Evolutionary conservation across 2,888 invertebrate genomes (phyloP), one percentile per base, ranked within the genome.

Genomic region (Reticulitermes lucifugus): DNA sequence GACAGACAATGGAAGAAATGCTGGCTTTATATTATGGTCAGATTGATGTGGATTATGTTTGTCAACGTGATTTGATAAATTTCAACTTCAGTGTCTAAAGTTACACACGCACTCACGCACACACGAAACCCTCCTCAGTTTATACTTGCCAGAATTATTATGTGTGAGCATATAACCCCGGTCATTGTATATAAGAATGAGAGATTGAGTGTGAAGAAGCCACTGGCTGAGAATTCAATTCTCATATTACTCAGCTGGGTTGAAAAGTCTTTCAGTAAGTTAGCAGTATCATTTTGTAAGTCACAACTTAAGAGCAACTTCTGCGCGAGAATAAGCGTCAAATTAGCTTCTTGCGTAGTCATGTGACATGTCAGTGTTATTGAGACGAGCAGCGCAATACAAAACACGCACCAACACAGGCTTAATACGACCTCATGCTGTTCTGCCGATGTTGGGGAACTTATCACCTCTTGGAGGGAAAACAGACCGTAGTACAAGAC

Each of bases 341-440:
- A 9, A 25, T 71, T 71, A 6, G 71, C 71, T 71, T 71, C 71
- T 25, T 71, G 71, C 14, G 29, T 71, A 29, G 71, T 71, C 25
- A 29, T 0, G 3, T 71, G 71, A 25, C 71, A 71, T 5, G 71
- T n/a, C 2, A 71, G 29, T 18, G 71, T 71, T 1, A 71, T 35
- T 6, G 29, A 25, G 6, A 71, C 35, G 25, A 71, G 71, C 7
- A 71, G 71, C 7, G 29, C 10, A 29, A 71, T 71, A 29, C 71
- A 71, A 29, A 71, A 71, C 14, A 71, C 18, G 29, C 71, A 71
- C 71, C 71, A 71, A 25, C 71, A 71, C 71, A 71, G 25, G n/a
- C 71, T 71, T 21, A 71, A 25, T n/a, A 71, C 29, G 25, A 71
- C 71, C 29, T 71, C 71, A 18, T 71, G 71, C 25, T 71, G 71